Conservation (phyloP, 2,888 invertebrate species). For the Notodonta ziczac region DNA sequence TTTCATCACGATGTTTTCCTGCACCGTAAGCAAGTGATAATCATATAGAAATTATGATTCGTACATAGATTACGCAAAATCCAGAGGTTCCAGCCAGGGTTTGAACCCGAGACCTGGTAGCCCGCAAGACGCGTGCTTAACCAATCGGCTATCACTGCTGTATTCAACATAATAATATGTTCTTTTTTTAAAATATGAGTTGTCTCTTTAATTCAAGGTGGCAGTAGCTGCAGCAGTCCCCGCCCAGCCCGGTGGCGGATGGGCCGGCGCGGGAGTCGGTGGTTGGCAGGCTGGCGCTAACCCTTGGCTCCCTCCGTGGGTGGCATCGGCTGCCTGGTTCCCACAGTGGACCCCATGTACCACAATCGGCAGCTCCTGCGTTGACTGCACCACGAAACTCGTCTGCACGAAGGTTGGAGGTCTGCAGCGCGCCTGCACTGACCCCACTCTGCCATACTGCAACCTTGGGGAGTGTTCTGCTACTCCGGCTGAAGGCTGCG, state of each 20-base stretch:
- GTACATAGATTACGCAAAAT: too few relatives aligned
- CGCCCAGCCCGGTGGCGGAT: constrained; percentile 40
- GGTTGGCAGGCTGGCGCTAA: constrained; percentile 47
- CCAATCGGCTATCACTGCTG: too few relatives aligned
- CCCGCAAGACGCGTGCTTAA: too few relatives aligned
- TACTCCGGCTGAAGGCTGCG: constrained; percentile 68
- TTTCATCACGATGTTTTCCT: too few relatives aligned
- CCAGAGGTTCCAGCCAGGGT: too few relatives aligned
- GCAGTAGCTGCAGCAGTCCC: constrained; percentile 61
- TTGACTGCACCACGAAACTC: constrained; percentile 66
- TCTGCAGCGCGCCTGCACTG: constrained; percentile 62
- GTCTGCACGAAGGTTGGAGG: constrained; percentile 75
- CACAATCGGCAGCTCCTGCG: constrained; percentile 59
- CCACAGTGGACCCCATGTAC: constrained; percentile 72
- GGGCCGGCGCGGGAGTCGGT: constrained; percentile 31
- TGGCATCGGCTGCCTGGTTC: constrained; percentile 67
- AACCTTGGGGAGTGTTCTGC: constrained; percentile 78
- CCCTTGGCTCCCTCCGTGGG: constrained; percentile 76
- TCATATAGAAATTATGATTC: too few relatives aligned
- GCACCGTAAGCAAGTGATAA: too few relatives aligned
- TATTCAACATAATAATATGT: too few relatives aligned
- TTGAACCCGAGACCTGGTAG: too few relatives aligned
- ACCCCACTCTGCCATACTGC: constrained; percentile 73
- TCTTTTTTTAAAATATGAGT: too few relatives aligned
- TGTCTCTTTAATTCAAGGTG: constrained; percentile 46